Evolutionary conservation across 1,140 invertebrate species (phyloP), one percentile per base, ranked within the genome.

Genomic region (Stenopsyche tienmushanensis): DNA sequence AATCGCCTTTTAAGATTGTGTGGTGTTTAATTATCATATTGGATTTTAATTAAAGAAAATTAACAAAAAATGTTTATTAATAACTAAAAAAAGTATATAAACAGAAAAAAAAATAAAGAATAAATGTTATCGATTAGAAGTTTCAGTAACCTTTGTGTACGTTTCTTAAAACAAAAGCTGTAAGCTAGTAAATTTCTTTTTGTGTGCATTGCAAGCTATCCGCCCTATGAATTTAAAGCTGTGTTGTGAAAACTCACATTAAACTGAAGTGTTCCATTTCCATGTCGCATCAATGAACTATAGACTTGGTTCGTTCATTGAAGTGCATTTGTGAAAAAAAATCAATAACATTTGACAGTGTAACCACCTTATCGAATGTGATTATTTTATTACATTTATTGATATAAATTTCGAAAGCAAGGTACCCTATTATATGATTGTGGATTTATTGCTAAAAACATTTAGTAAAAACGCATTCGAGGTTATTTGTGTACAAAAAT

Each of bases 161-260:
- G 29, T 47, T 60, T 47, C 9, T 47, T 60, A 15, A 47, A 60
- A 60, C 42, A 45, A 29, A 60, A 60, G 57, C 57, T 60, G 23
- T 39, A 44, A 60, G 57, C 57, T 60, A 60, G 57, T 29, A 60
- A 47, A 47, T 24, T 57, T 60, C 21, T 45, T 42, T 60, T 60
- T 49, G 57, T 58, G 55, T 60, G 57, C 57, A 60, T 60, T 39
- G 57, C 57, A 60, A 60, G 57, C 57, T 60, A 60, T 60, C 57
- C 57, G 57, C 57, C 42, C 21, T 42, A 41, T 50, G 15, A 55
- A 24, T 26, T 60, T 60, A 60, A 47, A 44, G 57, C 57, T 44
- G 57, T 60, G 42, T 47, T 60, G 57, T 60, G 57, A 24, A 47
- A 47, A 24, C 24, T 57, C 10, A 57, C 18, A n/a, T 17, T 5